Conservation (phyloP, 2,797 vertebrate genomes). For the Poecilia wingei region DNA sequence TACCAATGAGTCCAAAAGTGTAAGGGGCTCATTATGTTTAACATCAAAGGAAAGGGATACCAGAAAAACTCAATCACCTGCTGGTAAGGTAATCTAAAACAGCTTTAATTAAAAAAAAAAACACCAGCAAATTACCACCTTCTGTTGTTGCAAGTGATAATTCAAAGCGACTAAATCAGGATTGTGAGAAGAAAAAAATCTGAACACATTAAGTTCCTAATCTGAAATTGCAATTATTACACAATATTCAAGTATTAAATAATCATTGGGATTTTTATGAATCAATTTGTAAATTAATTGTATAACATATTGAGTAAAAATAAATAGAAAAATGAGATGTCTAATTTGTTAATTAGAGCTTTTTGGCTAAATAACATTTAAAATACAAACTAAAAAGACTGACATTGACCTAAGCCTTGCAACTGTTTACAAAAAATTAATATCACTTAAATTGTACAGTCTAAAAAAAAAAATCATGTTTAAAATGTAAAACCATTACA, state of each 20-base stretch:
- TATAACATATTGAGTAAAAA: no score
- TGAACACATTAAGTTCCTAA: neutral
- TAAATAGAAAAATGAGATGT: no score
- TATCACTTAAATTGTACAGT: neutral
- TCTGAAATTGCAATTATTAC: neutral
- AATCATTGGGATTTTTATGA: neutral
- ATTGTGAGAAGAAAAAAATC: slow-evolving; percentile 45
- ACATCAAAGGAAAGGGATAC: slow-evolving; percentile 33
- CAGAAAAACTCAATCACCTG: slow-evolving; percentile 56
- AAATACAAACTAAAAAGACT: neutral
- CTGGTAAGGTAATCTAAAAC: slow-evolving; percentile 60
- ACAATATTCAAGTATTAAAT: neutral
- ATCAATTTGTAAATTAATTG: neutral
- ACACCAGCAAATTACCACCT: slow-evolving; percentile 33
- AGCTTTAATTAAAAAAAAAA: slow-evolving; percentile 45
- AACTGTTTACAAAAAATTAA: neutral
- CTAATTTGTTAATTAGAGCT: neutral
- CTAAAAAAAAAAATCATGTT: neutral
- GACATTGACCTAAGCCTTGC: neutral
- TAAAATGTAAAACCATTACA: neutral
- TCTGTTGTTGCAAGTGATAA: slow-evolving; percentile 22
- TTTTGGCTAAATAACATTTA: neutral
- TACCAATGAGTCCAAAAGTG: slow-evolving; percentile 2
- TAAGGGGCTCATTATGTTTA: slow-evolving; percentile 1
- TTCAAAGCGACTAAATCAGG: slow-evolving; percentile 61